Conservation (phyloP, 2,888 invertebrate genomes). For the Abrostola tripartita region DNA sequence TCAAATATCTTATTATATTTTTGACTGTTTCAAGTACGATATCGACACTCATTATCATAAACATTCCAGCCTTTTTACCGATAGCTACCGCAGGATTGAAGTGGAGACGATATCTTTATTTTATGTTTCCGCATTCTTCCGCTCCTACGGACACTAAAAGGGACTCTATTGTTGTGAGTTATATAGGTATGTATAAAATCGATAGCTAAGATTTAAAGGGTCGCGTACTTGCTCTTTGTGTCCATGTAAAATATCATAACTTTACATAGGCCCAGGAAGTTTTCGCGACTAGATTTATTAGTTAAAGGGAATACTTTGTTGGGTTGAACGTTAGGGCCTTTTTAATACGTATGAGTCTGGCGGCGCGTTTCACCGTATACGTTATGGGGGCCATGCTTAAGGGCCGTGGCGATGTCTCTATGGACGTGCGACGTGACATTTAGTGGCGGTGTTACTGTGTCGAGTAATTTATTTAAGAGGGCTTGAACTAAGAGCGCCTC, state of each 20-base stretch:
- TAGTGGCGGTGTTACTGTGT: slow-evolving; percentile 26
- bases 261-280: slow-evolving; percentile 24
- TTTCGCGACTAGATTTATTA: slow-evolving; percentile 30
- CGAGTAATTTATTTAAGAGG: slow-evolving; percentile 49
- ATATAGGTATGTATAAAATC: slow-evolving; percentile 45
- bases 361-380: slow-evolving; percentile 16
- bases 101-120: slow-evolving; percentile 58
- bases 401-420: slow-evolving; percentile 39
- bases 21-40: slow-evolving; percentile 59
- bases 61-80: slow-evolving; percentile 59
- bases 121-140: slow-evolving; percentile 59
- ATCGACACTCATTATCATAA: slow-evolving; percentile 62
- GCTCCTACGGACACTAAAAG: slow-evolving; percentile 49
- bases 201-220: slow-evolving; percentile 43
- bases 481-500: slow-evolving; percentile 36
- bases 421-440: slow-evolving; percentile 37
- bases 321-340: slow-evolving; percentile 8
- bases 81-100: slow-evolving; percentile 47
- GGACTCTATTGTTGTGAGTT: slow-evolving; percentile 49
- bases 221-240: slow-evolving; percentile 38
- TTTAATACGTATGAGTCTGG: slow-evolving; percentile 5
- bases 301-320: slow-evolving; percentile 22
- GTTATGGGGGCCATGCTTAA: slow-evolving; percentile 19
- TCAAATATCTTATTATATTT: slow-evolving; percentile 69
- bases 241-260: slow-evolving; percentile 31